A percentile compares a stretch with the other conserved stretches of the same genome.
These are phyloP conservation scores for Fistularia commersonii DNA, from an alignment of 2,797 vertebrate species.

Conservation along the genomic window DNA sequence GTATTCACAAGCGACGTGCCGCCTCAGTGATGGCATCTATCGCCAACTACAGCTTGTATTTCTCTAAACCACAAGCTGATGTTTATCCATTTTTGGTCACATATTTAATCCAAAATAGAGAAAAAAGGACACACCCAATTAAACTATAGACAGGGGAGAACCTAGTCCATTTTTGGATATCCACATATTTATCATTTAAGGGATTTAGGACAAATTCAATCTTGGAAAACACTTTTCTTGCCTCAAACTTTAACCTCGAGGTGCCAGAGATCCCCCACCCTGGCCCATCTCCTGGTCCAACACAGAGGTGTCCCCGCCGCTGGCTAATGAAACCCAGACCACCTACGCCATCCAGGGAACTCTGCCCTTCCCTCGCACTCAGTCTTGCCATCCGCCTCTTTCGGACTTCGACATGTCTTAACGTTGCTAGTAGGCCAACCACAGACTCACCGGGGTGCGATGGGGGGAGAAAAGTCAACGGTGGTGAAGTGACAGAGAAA, in stretches of 20 bases:
- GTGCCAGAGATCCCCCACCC: slow-evolving; percentile 39
- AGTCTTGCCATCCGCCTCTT: slow-evolving; percentile 38
- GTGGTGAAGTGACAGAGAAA: no score
- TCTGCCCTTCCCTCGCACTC: slow-evolving; percentile 42
- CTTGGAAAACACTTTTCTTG: not conserved
- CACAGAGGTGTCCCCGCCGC: slow-evolving; percentile 40
- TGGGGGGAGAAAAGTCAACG: slow-evolving; percentile 10
- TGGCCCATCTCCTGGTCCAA: slow-evolving; percentile 45
- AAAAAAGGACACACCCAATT: not conserved
- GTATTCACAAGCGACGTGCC: not conserved
- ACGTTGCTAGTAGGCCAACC: slow-evolving; percentile 43
- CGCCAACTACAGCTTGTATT: not conserved
- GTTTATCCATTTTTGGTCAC: not conserved
- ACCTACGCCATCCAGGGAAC: no score
- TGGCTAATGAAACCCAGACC: slow-evolving; percentile 64
- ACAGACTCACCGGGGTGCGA: slow-evolving; percentile 22
- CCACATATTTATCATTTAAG: not conserved
- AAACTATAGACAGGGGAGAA: not conserved
- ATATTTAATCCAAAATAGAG: not conserved
- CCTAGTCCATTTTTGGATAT: not conserved
- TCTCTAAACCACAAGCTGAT: not conserved
- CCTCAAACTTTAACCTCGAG: slow-evolving; percentile 47
- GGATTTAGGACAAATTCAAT: not conserved
- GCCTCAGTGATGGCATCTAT: not conserved
- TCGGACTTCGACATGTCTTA: slow-evolving; percentile 47